Percentiles rank a stretch among this genome's conserved stretches.
phyloP scores from a whole-genome alignment of 1,140 invertebrate species.

The Acromyrmex heyeri region DNA sequence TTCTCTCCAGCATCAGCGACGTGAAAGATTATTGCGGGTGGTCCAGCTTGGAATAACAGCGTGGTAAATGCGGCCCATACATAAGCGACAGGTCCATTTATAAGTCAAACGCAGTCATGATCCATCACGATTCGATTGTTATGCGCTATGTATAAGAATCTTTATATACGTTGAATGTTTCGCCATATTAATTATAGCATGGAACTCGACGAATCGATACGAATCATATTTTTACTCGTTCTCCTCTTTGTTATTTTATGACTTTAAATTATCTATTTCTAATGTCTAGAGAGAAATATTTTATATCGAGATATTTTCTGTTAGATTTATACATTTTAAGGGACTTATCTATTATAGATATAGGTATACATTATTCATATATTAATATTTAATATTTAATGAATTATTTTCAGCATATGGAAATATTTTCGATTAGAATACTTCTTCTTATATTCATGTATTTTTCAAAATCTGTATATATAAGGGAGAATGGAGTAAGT shows the following conservation, averaged over 20 bases:
- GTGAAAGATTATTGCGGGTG: constrained; percentile 76
- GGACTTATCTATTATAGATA: neutral
- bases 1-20: constrained; percentile 39
- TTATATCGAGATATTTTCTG: neutral
- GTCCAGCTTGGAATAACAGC: constrained; percentile 76
- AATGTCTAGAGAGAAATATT: neutral
- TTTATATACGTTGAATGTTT: constrained; percentile 8
- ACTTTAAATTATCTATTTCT: neutral
- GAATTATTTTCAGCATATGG: neutral
- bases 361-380: neutral
- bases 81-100: constrained; percentile 74
- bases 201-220: constrained; percentile 13
- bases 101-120: constrained; percentile 74
- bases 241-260: neutral
- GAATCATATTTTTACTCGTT: constrained; percentile 3
- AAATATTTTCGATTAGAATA: neutral
- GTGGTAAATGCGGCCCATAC: constrained; percentile 76
- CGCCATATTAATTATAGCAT: constrained; percentile 39
- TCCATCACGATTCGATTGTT: constrained; percentile 51
- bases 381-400: constrained; percentile 5
- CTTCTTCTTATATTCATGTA: neutral
- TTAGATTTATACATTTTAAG: neutral
- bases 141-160: constrained; percentile 12
- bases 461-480: neutral
- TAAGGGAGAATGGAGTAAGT: neutral